These are phyloP conservation scores for Bombus ignitus DNA, from an alignment of 1,140 invertebrate genomes.

Conservation along the genomic window DNA sequence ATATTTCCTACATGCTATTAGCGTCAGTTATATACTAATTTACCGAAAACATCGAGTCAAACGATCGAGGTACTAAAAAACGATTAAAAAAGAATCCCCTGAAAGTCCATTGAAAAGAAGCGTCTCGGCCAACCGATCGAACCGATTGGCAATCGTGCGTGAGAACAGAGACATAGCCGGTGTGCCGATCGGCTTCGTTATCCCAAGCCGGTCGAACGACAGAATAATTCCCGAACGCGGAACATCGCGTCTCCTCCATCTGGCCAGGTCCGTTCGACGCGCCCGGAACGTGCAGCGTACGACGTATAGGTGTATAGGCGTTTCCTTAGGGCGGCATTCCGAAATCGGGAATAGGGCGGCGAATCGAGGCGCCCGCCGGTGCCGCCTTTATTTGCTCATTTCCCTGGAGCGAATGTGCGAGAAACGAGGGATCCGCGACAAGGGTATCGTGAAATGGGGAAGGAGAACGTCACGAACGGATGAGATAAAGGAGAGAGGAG, in stretches of 20 bases:
- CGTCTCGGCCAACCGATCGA: background rate
- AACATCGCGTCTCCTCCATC: conserved; percentile 25
- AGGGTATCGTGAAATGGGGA: conserved; percentile 3
- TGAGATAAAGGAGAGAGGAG: conserved; percentile 47
- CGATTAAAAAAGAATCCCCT: background rate
- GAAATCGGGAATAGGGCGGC: conserved; percentile 73
- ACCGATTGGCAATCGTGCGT: background rate
- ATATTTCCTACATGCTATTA: background rate
- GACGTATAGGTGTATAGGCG: background rate
- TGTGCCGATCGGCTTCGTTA: conserved; percentile 33
- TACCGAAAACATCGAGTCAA: background rate
- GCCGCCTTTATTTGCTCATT: conserved; percentile 78
- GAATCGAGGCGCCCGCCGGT: conserved; percentile 66
- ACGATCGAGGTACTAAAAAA: background rate
- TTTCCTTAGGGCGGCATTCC: conserved; percentile 70
- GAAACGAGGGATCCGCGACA: conserved; percentile 37
- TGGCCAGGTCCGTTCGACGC: background rate
- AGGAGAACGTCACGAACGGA: conserved; percentile 41
- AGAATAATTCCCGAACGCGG: conserved; percentile 40
- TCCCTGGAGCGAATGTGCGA: conserved; percentile 65
- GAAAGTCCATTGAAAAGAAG: background rate
- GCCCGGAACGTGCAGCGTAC: background rate
- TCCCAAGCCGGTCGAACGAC: background rate
- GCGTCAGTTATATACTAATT: background rate
- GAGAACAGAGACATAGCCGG: conserved; percentile 46